phyloP scores from a whole-genome alignment of 30 jellyfish, hydroid and myxozoan genomes.

The Pelagia noctiluca region DNA sequence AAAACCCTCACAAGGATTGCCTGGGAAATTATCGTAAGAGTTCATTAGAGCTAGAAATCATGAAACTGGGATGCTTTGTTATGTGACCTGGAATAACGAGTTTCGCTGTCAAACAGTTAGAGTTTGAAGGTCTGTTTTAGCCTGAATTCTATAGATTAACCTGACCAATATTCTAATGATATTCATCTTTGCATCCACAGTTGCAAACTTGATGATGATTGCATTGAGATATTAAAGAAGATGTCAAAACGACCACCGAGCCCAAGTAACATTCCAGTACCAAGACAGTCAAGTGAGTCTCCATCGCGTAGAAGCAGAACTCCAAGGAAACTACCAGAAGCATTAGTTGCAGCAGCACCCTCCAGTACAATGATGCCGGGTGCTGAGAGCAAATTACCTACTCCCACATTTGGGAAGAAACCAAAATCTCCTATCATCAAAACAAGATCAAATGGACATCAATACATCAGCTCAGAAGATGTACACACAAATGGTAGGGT shows the following conservation, averaged over 20 bases:
- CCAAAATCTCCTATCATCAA: neutral
- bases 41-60: no score
- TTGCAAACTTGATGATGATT: neutral
- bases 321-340: conserved; percentile 61
- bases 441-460: neutral
- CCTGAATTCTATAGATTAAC: no score
- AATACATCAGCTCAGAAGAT: no score
- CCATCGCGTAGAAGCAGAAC: conserved; percentile 17
- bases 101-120: no score
- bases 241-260: conserved; percentile 64
- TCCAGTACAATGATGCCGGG: conserved; percentile 2
- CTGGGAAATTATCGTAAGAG: no score
- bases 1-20: no score
- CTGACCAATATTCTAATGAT: no score
- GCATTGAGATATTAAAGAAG: neutral
- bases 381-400: conserved; percentile 53
- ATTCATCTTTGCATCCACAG: no score
- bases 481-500: no score
- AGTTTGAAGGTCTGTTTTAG: no score
- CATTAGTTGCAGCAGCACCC: conserved; percentile 27
- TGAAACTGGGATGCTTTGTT: no score
- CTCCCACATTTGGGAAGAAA: conserved; percentile 31
- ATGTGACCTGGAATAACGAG: no score
- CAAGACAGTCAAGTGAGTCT: conserved; percentile 6
- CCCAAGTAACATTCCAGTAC: conserved; percentile 66